Conservation (phyloP, 2,797 vertebrate species). For the Erithacus rubecula region DNA sequence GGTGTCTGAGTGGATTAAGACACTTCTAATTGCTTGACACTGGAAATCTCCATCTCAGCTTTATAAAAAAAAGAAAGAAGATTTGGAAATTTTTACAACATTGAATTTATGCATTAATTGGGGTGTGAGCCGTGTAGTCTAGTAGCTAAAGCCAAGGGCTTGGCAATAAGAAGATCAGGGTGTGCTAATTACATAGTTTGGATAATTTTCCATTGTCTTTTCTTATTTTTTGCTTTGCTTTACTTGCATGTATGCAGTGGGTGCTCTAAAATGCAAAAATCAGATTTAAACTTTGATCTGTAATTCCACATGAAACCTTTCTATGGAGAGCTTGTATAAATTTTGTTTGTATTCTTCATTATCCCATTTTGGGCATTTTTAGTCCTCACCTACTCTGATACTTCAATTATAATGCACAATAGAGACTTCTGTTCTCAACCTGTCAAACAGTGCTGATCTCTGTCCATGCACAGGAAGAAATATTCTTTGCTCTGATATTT, state of each 20-base stretch:
- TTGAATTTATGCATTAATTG: slow-evolving; percentile 44
- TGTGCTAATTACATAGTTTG: background rate
- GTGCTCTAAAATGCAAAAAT: background rate
- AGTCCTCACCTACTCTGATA: background rate
- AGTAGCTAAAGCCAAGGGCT: background rate
- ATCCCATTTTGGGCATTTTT: background rate
- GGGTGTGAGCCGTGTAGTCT: background rate
- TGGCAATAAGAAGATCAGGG: background rate
- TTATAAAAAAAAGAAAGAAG: slow-evolving; percentile 3
- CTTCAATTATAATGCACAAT: background rate
- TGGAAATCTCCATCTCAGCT: slow-evolving; percentile 50
- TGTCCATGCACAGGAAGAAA: background rate
- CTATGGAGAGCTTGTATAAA: background rate
- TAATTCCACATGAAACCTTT: background rate
- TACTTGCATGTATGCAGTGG: background rate
- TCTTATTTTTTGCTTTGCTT: background rate
- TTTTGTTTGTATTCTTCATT: background rate
- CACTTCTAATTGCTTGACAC: slow-evolving; percentile 42
- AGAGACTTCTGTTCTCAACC: background rate
- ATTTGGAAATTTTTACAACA: slow-evolving; percentile 49
- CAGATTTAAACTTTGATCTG: background rate
- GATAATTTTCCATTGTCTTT: slow-evolving; percentile 40
- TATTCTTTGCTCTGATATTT: background rate
- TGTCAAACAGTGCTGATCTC: background rate
- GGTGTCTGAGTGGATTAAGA: slow-evolving; percentile 21